Evolutionary conservation across 2,797 vertebrate genomes (phyloP), one percentile per base, ranked within the genome.

Genomic region (Urophycis tenuis): DNA sequence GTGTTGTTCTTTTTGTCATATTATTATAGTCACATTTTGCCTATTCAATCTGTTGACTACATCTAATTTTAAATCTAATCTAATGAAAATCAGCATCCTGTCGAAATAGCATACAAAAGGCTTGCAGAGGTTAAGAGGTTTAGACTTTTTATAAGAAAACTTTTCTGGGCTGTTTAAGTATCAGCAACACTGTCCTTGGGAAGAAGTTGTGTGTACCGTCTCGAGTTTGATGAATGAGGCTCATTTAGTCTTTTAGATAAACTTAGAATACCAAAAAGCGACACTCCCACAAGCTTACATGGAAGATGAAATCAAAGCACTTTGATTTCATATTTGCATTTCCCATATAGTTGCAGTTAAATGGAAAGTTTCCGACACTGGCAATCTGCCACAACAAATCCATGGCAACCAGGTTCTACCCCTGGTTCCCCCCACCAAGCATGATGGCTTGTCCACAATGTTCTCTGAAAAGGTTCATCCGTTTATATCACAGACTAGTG

Each of bases 261-360:
- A 74, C 70, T 39, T 32, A 71, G 33, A 67, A 39, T 34, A 49
- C 77, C 73, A 30, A 70, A 64, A 77, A 73, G 31, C 76, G 14
- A 36, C 19, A 34, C 32, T 19, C 67, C 70, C 74, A 77, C 67
- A 29, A 69, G 39, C 17, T 29, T 25, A 29, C n/a, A 3, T 64
- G 64, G n/a, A 36, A 60, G 41, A 60, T n/a, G 22, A 19, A 30
- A 60, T 74, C 45, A 33, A 74, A 60, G 10, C 3, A n/a, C 15
- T 33, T 60, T 53, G 49, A 53, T 53, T 22, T 53, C 22, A n/a
- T 41, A 14, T 73, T 73, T 36, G n/a, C 36, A 3, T 9, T 39
- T 39, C 36, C 2, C 36, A 10, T 12, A 9, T 39, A 39, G 5
- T 39, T 39, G 36, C 36, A 9, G 36, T 39, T 39, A 9, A 39